These are phyloP conservation scores for Shargacucullia verbasci DNA, from an alignment of 2,888 invertebrate species.

Conservation along the genomic window DNA sequence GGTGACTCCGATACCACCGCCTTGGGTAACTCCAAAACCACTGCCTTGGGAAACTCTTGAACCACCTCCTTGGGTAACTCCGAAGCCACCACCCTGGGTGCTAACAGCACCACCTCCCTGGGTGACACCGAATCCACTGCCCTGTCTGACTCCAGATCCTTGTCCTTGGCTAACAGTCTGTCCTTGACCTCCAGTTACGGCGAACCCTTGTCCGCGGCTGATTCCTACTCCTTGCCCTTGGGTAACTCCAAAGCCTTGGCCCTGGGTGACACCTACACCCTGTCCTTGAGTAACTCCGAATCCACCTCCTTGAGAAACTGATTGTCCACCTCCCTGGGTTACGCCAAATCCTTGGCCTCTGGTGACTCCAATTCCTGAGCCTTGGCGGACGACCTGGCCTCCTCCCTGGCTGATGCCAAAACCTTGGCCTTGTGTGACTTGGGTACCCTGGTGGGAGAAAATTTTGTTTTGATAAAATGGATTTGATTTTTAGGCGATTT, in stretches of 20 bases:
- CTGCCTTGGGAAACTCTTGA: conserved; percentile 24
- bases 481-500: too few relatives aligned
- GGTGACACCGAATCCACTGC: conserved; percentile 25
- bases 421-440: too few relatives aligned
- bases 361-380: conserved; percentile 19
- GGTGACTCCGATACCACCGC: conserved; percentile 4
- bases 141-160: conserved; percentile 30
- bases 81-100: conserved; percentile 50
- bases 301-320: conserved; percentile 26
- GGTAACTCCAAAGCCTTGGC: conserved; percentile 23
- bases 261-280: conserved; percentile 25
- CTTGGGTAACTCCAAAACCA: neutral
- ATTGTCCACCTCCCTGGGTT: conserved; percentile 38
- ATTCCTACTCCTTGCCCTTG: conserved; percentile 39
- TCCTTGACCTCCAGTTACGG: too few relatives aligned
- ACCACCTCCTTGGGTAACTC: conserved; percentile 39
- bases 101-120: conserved; percentile 42
- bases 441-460: neutral
- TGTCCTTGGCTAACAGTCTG: conserved; percentile 14
- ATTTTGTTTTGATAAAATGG: neutral
- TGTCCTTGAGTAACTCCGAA: conserved; percentile 14
- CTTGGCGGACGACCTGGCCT: conserved; percentile 38
- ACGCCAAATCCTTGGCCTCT: conserved; percentile 38
- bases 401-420: neutral
- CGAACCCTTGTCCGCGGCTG: conserved; percentile 31